phyloP scores from a whole-genome alignment of 2,113 vertebrate species.

The Perccottus glenii region DNA sequence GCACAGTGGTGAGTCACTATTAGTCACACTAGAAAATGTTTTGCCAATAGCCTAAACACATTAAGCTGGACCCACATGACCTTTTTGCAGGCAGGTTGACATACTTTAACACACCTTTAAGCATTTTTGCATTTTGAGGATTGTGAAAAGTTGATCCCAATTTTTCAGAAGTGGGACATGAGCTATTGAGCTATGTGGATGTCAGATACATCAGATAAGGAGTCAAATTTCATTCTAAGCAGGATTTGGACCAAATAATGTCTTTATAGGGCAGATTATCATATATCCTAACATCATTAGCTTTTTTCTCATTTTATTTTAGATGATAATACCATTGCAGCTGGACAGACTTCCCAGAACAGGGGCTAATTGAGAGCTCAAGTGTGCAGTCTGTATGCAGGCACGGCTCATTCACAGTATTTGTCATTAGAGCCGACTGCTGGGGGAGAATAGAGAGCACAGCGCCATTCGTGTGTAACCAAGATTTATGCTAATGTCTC shows the following conservation, averaged over 20 bases:
- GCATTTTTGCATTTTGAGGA: conserved; percentile 1
- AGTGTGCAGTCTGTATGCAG: conserved; percentile 70
- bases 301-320: background rate
- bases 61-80: conserved; percentile 7
- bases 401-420: conserved; percentile 75
- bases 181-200: too few relatives aligned
- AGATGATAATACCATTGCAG: conserved; percentile 8
- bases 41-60: conserved; percentile 30
- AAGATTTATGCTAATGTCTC: conserved; percentile 99
- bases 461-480: conserved; percentile 87
- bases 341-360: conserved; percentile 41
- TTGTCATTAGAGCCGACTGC: conserved; percentile 79
- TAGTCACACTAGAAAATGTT: conserved; percentile 25
- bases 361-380: conserved; percentile 81
- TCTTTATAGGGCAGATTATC: background rate
- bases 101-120: background rate
- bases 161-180: too few relatives aligned
- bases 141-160: too few relatives aligned
- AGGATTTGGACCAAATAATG: too few relatives aligned
- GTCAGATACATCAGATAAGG: too few relatives aligned
- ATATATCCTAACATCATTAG: background rate
- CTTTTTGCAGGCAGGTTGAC: background rate
- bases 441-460: conserved; percentile 69
- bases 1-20: conserved; percentile 17
- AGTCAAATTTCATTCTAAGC: too few relatives aligned